Base-by-base conservation (phyloP, 64 coral and sea anemone genomes). In the Dendronephthya gigantea region DNA sequence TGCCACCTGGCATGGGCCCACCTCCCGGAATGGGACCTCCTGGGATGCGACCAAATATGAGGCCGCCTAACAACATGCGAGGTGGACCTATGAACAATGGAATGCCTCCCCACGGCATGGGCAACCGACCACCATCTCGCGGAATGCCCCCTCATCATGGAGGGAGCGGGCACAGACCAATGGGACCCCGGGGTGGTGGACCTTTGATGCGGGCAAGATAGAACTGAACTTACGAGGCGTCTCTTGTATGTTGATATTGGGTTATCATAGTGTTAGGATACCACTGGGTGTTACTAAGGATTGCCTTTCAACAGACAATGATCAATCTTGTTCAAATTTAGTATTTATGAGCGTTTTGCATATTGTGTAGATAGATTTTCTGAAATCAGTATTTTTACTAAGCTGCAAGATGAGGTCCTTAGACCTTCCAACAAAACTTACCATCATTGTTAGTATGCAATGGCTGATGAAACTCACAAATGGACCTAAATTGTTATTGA, bases 21-120 rank as follows among this genome's bases (percentile, higher is more conserved):
- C 84, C 83, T 41, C 52, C 39, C 28, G 90, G 90, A n/a, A 62
- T 62, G 7, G 56, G 32, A 1, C 90, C 86, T 35, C 84, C 83
- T 34, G 40, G 55, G 8, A 62, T 62, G 55, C 19, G 55, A 62
- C 55, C 55, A 16, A 62, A 45, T 45, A 45, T 45, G 41, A 45
- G 41, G 11, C 41, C 41, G 41, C 41, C 41, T 11, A 45, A 62
- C 5, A 62, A 62, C 17, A 62, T 62, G 55, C 55, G 55, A n/a
- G n/a, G n/a, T n/a, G 19, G 19, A 22, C 55, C 55, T 62, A 62
- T 62, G 55, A 62, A 62, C 25, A 62, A 62, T 62, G 55, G 55
- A 62, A 15, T 23, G 25, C 55, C 55, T 62, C 55, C 55, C 19
- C 55, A 27, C 19, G 55, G 55, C 16, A 27, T 62, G 55, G 55